These are phyloP conservation scores for Trichogramma evanescens DNA, from an alignment of 2,888 invertebrate genomes.

Conservation along the genomic window DNA sequence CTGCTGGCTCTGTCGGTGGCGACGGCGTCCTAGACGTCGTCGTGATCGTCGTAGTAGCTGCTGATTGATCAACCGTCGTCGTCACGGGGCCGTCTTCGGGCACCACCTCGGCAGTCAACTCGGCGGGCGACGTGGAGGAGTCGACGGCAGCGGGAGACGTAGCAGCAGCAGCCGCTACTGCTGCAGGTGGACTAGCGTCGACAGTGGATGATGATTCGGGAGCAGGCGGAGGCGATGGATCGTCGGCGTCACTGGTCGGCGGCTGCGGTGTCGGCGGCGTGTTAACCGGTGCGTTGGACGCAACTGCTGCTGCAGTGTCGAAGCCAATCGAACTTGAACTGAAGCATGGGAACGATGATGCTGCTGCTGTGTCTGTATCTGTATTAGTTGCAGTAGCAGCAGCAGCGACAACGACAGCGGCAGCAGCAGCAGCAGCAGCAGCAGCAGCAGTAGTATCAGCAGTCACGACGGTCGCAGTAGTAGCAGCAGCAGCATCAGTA, in stretches of 20 bases:
- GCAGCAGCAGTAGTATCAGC: slow-evolving; percentile 12
- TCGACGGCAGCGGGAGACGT: too few species aligned
- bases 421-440: neutral
- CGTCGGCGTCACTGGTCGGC: neutral
- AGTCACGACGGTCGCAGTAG: neutral
- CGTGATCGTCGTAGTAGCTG: too few species aligned
- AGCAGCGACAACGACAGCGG: neutral
- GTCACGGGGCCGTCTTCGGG: too few species aligned
- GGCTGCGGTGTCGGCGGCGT: neutral
- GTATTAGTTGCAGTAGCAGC: neutral
- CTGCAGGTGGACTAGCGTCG: too few species aligned
- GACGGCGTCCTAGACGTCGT: neutral
- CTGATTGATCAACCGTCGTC: too few species aligned
- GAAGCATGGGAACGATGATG: too few species aligned
- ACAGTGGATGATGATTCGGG: too few species aligned
- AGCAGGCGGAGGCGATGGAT: neutral
- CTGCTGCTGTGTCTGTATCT: neutral
- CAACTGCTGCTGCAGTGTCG: slow-evolving; percentile 31
- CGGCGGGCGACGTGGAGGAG: too few species aligned
- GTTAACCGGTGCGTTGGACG: slow-evolving; percentile 22
- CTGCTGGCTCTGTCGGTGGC: neutral
- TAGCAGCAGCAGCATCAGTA: slow-evolving; percentile 14
- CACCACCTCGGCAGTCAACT: too few species aligned
- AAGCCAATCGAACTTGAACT: too few species aligned
- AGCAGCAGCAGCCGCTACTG: too few species aligned